These are phyloP conservation scores for Lepus americanus DNA, from an alignment of 2,113 vertebrate genomes.

Conservation along the genomic window DNA sequence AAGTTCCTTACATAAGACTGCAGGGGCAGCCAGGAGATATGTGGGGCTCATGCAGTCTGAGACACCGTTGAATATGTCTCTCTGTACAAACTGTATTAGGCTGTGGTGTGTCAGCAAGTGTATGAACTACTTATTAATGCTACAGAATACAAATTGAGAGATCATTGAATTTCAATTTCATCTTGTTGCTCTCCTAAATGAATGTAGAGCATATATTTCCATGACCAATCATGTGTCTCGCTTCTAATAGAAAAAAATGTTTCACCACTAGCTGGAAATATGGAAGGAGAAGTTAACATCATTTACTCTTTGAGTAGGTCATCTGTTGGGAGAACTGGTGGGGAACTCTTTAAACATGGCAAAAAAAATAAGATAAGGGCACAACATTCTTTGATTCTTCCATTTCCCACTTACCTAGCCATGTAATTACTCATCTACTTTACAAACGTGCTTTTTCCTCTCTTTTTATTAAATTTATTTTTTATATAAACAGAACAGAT, in stretches of 20 bases:
- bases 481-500: too few relatives aligned
- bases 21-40: background rate
- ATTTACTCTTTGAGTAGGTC: background rate
- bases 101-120: background rate
- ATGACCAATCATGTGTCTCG: conserved; percentile 54
- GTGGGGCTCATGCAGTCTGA: background rate
- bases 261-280: conserved; percentile 8
- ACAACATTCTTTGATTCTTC: background rate
- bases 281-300: background rate
- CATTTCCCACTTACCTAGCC: too few relatives aligned
- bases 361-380: background rate
- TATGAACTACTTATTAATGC: background rate
- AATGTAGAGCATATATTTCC: background rate
- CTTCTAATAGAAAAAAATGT: conserved; percentile 54
- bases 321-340: background rate
- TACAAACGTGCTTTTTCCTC: background rate
- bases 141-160: conserved; percentile 20
- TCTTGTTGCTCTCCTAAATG: conserved; percentile 53
- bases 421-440: too few relatives aligned
- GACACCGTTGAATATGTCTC: background rate
- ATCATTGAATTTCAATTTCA: conserved; percentile 54
- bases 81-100: background rate
- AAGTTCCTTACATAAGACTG: background rate
- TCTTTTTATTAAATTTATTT: too few relatives aligned
- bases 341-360: background rate